Conservation (phyloP, 2,888 invertebrate species). For the Phanerotoma sp. region DNA sequence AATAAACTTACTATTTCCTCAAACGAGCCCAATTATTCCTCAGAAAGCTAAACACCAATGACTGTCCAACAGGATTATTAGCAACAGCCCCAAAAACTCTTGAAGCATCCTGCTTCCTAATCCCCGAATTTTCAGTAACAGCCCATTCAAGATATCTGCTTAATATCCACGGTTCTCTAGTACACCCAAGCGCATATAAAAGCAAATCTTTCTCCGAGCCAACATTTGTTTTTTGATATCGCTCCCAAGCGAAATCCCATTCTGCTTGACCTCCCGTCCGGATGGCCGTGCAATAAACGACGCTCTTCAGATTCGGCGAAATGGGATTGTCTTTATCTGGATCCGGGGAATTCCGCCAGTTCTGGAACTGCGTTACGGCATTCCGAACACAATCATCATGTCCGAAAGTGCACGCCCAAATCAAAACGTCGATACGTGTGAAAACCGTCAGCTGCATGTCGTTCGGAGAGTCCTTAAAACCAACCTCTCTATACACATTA, state of each 20-base stretch:
- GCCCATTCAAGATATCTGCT: constrained; percentile 76
- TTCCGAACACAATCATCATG: constrained; percentile 74
- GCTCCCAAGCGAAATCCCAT: constrained; percentile 87
- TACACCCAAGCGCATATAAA: constrained; percentile 78
- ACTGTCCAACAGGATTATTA: constrained; percentile 75
- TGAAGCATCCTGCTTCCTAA: constrained; percentile 80
- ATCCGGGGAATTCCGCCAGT: constrained; percentile 73
- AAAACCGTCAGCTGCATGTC: constrained; percentile 72
- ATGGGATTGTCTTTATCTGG: constrained; percentile 78
- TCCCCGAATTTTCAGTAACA: constrained; percentile 71
- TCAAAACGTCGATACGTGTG: constrained; percentile 70
- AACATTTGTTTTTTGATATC: constrained; percentile 73
- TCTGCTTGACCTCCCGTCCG: constrained; percentile 78
- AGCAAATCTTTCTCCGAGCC: constrained; percentile 81
- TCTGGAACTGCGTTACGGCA: constrained; percentile 70
- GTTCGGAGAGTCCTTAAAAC: constrained; percentile 66
- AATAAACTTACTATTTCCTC: constrained; percentile 68
- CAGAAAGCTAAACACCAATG: constrained; percentile 78
- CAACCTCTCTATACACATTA: constrained; percentile 69
- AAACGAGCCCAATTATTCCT: constrained; percentile 74
- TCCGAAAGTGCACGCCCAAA: constrained; percentile 75
- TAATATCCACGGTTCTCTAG: constrained; percentile 79
- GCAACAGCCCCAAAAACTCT: constrained; percentile 77
- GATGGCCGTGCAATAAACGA: constrained; percentile 87
- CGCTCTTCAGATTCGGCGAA: constrained; percentile 77